Percentiles rank a stretch among this genome's conserved stretches.
Conservation (phyloP, 1,140 invertebrate genomes). For the Psix sp. region DNA sequence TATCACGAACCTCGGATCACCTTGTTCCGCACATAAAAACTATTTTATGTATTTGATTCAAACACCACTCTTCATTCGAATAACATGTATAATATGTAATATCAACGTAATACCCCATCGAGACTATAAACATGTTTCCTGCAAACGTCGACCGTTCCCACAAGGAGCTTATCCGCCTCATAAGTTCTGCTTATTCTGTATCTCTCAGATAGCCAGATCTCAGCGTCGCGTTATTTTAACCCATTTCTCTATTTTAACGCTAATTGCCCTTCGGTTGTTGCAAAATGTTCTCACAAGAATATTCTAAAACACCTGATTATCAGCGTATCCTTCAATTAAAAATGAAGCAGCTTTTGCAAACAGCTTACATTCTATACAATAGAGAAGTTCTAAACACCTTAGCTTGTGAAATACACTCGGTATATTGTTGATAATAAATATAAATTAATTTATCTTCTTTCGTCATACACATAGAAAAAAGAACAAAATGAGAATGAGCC, state of each 20-base stretch:
- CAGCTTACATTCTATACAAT: background rate
- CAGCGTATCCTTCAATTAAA: constrained; percentile 19
- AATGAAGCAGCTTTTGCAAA: constrained; percentile 24
- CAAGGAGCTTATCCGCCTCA: constrained; percentile 14
- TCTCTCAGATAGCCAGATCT: constrained; percentile 20
- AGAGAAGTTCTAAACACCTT: no score
- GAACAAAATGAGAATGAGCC: no score
- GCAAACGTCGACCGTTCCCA: constrained; percentile 22
- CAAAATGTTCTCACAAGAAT: constrained; percentile 36
- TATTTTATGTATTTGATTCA: constrained; percentile 10
- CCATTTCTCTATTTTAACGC: constrained; percentile 31
- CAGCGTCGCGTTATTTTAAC: constrained; percentile 31
- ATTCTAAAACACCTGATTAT: constrained; percentile 44
- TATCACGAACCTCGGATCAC: no score
- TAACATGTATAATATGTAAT: constrained; percentile 31
- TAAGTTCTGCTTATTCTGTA: constrained; percentile 4
- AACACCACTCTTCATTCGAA: constrained; percentile 6
- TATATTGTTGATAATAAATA: no score
- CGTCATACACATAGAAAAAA: no score
- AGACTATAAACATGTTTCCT: constrained; percentile 17
- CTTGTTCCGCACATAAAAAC: background rate
- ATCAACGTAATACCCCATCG: constrained; percentile 14
- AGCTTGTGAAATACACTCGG: no score
- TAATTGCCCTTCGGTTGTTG: constrained; percentile 27
- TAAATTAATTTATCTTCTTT: no score